Base-by-base conservation (phyloP, 2,113 vertebrate genomes). In the Platysteira castanea region DNA sequence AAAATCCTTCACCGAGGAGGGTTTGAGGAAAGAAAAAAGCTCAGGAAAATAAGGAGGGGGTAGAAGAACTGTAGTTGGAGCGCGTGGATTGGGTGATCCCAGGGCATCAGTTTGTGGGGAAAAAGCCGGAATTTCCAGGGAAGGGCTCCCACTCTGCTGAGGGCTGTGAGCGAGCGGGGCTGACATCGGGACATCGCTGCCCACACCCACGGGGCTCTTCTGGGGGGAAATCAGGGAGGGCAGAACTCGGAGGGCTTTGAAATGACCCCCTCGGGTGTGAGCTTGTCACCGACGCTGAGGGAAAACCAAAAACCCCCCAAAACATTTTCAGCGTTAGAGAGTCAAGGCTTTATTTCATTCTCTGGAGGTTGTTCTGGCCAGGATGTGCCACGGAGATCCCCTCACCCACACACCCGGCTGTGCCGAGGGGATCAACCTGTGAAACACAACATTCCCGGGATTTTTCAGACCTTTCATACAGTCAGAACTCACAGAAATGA, bases 171-270 rank as follows among this genome's bases (percentile, higher is more conserved):
- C 0, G 11, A 24, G 42, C 0, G 3, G 35, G 37, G 37, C 60
- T 84, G 76, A 9, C 37, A 22, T 4, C 19, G 2, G 2, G 13
- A 13, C 11, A 2, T 30, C n/a, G 1, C 46, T 11, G 50, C 2
- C 60, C 2, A 1, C 33, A 47, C 47, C 18, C 23, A 3, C 15
- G 63, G n/a, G 35, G 23, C 1, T 39, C 26, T 61, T 35, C 65
- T 21, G 2, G 24, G 50, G 67, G 88, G 54, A 63, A 23, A 57
- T 35, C 23, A 5, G 4, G 15, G 79, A 47, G 19, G 27, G 41
- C 11, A 50, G 47, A 35, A 7, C 60, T 12, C n/a, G 1, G 27
- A 13, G 39, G 5, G 37, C 42, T 68, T 27, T 31, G 47, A 19
- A 42, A 21, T 9, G 8, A 20, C 5, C 8, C 44, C n/a, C 15